A percentile compares a stretch with the other conserved stretches of the same genome.
Conservation (phyloP, 1,140 invertebrate genomes). For the Rhopalosiphum padi region DNA sequence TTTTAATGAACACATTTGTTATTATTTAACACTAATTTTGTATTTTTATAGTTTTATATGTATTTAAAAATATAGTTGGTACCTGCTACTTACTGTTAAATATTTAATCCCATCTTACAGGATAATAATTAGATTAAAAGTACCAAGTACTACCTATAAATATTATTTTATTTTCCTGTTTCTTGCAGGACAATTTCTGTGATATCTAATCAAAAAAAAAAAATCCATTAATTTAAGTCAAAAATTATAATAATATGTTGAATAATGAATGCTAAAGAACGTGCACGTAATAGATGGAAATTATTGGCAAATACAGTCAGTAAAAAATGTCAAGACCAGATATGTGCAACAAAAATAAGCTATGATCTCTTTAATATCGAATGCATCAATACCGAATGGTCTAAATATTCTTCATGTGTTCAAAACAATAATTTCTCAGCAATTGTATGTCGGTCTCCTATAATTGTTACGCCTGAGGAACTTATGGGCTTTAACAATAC, state of each 20-base stretch:
- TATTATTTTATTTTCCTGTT: conserved; percentile 56
- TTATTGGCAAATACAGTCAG: conserved; percentile 73
- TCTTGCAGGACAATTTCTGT: conserved; percentile 56
- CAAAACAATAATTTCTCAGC: conserved; percentile 65
- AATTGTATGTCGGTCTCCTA: conserved; percentile 69
- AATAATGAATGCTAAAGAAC: conserved; percentile 56
- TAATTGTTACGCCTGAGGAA: conserved; percentile 72
- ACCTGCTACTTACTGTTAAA: neutral
- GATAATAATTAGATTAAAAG: neutral
- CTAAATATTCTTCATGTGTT: conserved; percentile 67
- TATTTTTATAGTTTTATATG: neutral
- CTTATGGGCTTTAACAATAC: conserved; percentile 89
- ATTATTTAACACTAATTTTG: neutral
- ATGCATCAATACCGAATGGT: conserved; percentile 64
- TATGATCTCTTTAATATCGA: conserved; percentile 54
- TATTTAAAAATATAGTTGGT: neutral
- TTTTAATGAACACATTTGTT: neutral
- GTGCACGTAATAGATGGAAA: conserved; percentile 73
- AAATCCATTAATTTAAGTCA: conserved; percentile 47
- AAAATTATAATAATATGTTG: conserved; percentile 44
- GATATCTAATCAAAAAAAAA: conserved; percentile 50
- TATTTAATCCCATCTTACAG: neutral
- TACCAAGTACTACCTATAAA: neutral
- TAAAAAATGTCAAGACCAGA: conserved; percentile 64
- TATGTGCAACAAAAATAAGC: conserved; percentile 43